Conservation (phyloP, 2,797 vertebrate genomes). For the Petrocephalus sullivani region DNA sequence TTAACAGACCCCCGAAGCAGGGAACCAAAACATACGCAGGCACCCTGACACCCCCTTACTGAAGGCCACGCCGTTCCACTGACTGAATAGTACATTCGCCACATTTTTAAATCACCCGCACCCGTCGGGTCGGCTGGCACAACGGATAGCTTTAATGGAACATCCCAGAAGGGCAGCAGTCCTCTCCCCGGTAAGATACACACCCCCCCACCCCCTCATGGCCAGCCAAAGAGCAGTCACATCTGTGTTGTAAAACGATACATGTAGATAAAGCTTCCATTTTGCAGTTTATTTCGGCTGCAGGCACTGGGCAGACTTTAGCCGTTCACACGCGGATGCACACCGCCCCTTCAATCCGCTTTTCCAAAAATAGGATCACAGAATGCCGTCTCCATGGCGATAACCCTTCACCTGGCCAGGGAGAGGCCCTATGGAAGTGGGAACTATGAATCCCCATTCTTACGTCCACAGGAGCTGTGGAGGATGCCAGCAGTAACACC, state of each 20-base stretch:
- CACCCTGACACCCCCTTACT: neutral
- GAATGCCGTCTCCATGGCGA: constrained; percentile 63
- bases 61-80: neutral
- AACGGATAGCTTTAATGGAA: neutral
- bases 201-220: neutral
- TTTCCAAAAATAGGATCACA: constrained; percentile 45
- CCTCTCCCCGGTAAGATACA: neutral
- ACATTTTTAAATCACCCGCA: neutral
- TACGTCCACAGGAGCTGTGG: constrained; percentile 6
- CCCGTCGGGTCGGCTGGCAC: neutral
- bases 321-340: constrained; percentile 23
- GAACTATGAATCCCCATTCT: constrained; percentile 25
- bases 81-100: neutral
- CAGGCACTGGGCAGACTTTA: constrained; percentile 63
- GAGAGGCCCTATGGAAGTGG: constrained; percentile 31
- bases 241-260: constrained; percentile 53
- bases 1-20: neutral
- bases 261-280: constrained; percentile 52
- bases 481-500: neutral
- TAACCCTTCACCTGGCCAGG: constrained; percentile 64
- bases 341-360: constrained; percentile 4
- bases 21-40: neutral
- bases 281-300: constrained; percentile 65
- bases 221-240: constrained; percentile 23
- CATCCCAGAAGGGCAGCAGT: neutral